Evolutionary conservation across 1,140 invertebrate species (phyloP), one percentile per base, ranked within the genome.

Genomic region (Uloborus diversus): DNA sequence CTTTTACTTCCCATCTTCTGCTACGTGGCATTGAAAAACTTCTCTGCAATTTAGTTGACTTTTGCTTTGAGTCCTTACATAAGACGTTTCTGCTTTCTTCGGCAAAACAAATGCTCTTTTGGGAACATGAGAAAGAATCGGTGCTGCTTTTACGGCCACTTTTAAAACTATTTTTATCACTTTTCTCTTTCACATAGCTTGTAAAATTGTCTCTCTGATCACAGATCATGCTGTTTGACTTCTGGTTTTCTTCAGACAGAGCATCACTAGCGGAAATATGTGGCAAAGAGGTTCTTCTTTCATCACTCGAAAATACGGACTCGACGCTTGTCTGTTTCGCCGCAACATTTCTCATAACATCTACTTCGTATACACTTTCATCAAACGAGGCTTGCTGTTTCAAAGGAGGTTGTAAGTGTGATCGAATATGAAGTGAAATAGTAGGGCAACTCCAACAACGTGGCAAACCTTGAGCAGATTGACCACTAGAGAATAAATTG

Each of bases 321-420:
- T 65, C 28, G 23, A 62, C 71, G n/a, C 56, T 37, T 14, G 66
- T 9, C 25, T 81, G 84, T 69, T 89, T 85, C 7, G 87, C 86
- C 7, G 89, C 91, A 14, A 95, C 90, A 85, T 94, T 94, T 53
- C 94, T 88, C 89, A 93, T 93, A 25, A 95, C 91, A 86, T 96
- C 94, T 53, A 96, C 90, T 73, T 92, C 89, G 86, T 94, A 96
- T 0, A 93, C 88, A 80, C 91, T 89, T 85, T 94, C 92, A 85
- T 95, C 94, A 86, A 96, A 94, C 13, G 93, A 91, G 25, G 93
- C 94, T 87, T 95, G 93, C 85, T 95, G 94, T 28, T 95, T 80
- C n/a, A 87, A 82, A 9, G 89, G 89, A 53, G 88, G 87, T 78
- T 88, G 87, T 59, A 90, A 82, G 62, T 86, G 84, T 32, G 86